Evolutionary conservation across 2,797 vertebrate species (phyloP).

Genomic region (Esox masquinongy): DNA sequence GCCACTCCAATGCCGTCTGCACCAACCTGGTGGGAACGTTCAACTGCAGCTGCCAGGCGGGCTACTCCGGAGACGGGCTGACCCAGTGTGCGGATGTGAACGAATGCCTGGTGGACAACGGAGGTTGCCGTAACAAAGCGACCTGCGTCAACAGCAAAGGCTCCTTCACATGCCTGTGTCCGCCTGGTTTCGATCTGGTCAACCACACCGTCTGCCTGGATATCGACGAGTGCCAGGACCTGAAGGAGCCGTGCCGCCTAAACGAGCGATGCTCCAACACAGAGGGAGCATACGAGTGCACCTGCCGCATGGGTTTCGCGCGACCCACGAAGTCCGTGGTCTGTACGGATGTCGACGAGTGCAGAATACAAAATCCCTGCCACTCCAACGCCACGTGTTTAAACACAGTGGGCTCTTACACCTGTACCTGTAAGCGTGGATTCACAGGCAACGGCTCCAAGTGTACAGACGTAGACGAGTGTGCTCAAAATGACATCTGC

Average conservation of each 20-base stretch:
- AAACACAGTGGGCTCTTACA: constrained; percentile 74
- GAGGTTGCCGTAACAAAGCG: constrained; percentile 75
- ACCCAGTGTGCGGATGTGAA: constrained; percentile 74
- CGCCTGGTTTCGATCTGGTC: constrained; percentile 65
- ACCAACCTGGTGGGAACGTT: constrained; percentile 73
- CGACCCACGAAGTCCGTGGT: constrained; percentile 54
- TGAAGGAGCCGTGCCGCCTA: constrained; percentile 56
- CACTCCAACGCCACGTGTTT: constrained; percentile 76
- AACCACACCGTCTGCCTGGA: constrained; percentile 78
- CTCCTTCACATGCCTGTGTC: constrained; percentile 77
- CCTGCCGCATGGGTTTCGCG: constrained; percentile 71
- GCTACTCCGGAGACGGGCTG: constrained; percentile 76
- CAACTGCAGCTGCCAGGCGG: constrained; percentile 75
- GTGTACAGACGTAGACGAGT: constrained; percentile 79
- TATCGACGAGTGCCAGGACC: constrained; percentile 74
- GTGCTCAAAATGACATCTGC: constrained; percentile 57
- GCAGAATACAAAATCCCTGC: constrained; percentile 66
- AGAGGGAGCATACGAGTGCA: constrained; percentile 74
- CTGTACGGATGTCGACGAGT: constrained; percentile 79
- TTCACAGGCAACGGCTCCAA: constrained; percentile 73
- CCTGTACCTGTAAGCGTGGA: constrained; percentile 76
- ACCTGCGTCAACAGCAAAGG: constrained; percentile 74
- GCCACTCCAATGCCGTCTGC: constrained; percentile 73
- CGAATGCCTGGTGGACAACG: constrained; percentile 77
- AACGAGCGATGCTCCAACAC: constrained; percentile 78